Conservation (phyloP, 1,140 invertebrate species). For the Drosophila pachea region DNA sequence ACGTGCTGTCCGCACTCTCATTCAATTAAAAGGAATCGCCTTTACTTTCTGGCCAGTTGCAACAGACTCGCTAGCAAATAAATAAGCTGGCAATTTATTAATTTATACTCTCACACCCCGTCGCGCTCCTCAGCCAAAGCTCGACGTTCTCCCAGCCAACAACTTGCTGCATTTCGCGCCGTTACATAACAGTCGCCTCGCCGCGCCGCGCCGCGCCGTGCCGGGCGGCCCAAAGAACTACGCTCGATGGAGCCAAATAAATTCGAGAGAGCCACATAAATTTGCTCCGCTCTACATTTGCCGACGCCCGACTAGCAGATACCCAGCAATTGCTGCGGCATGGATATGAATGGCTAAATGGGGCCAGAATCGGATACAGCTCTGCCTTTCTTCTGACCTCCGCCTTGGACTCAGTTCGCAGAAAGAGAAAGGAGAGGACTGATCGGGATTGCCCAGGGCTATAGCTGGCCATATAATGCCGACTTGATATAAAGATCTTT, state of each 20-base stretch:
- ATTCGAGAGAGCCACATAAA: conserved; percentile 44
- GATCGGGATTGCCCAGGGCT: no score
- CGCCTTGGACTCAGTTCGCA: no score
- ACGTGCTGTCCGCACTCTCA: conserved; percentile 9
- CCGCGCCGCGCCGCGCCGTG: no score
- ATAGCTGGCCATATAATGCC: no score
- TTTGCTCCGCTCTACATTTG: background rate
- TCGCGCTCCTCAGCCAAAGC: conserved; percentile 33
- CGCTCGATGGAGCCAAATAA: conserved; percentile 45
- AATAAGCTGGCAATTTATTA: conserved; percentile 66
- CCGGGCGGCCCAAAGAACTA: conserved; percentile 49
- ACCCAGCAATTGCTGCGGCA: no score
- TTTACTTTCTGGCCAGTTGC: conserved; percentile 25
- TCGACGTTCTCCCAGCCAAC: conserved; percentile 48
- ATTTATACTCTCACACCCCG: conserved; percentile 44
- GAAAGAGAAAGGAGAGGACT: no score
- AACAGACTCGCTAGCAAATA: conserved; percentile 36
- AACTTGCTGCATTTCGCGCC: conserved; percentile 37
- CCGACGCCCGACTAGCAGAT: no score
- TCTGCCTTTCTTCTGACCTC: no score
- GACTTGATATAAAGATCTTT: no score
- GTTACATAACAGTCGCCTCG: conserved; percentile 56
- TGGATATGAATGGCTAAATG: no score
- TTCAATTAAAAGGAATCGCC: conserved; percentile 1
- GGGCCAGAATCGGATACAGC: no score